Conservation (phyloP, 2,113 vertebrate species). For the Nipponia nippon region DNA sequence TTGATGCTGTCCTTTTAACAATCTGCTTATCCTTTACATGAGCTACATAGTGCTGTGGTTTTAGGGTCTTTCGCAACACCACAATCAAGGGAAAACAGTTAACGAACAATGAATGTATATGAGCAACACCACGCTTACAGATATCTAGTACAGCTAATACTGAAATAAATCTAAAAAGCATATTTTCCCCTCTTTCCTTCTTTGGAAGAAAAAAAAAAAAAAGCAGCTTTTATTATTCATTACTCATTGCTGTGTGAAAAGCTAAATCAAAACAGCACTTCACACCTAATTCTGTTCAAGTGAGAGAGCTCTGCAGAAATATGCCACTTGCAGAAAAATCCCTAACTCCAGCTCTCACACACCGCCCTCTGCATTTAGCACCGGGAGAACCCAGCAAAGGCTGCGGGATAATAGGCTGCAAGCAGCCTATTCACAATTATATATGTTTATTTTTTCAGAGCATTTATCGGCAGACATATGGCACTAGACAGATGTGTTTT, state of each 20-base stretch:
- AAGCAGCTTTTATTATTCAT: not conserved
- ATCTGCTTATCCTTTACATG: accelerated
- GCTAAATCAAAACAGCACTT: not conserved
- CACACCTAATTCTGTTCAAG: not conserved
- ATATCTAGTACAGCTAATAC: not conserved
- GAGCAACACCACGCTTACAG: not conserved
- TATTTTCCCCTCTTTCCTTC: not conserved
- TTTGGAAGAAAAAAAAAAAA: not conserved
- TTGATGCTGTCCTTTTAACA: not conserved
- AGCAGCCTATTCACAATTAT: not conserved
- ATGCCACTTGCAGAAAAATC: not conserved
- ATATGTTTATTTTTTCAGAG: not conserved
- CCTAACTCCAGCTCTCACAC: not conserved
- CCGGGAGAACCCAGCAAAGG: not conserved
- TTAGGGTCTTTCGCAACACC: not conserved
- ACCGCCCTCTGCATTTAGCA: not conserved
- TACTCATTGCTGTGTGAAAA: not conserved
- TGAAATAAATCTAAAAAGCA: not conserved
- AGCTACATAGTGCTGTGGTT: accelerated
- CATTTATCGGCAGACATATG: not conserved
- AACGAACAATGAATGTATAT: accelerated
- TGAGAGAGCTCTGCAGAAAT: not conserved
- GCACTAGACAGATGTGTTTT: not conserved
- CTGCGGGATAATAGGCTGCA: not conserved
- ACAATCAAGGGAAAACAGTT: not conserved